Evolutionary conservation across 1,140 invertebrate species (phyloP).

Genomic region (Drosophila murphyi): DNA sequence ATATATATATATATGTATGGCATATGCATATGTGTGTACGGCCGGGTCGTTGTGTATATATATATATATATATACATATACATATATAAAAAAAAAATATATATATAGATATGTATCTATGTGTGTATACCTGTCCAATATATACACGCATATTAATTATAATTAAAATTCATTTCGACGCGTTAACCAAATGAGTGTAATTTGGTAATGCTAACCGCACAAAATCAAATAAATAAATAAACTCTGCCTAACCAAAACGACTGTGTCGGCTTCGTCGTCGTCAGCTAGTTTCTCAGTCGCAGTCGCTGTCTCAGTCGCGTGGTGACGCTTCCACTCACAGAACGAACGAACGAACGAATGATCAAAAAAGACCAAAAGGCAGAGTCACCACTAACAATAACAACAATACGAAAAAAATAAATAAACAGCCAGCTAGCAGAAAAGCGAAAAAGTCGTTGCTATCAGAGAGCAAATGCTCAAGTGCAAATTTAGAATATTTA

Average conservation of each 20-base stretch:
- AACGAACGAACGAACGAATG: constrained; percentile 12
- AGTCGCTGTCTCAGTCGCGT: constrained; percentile 23
- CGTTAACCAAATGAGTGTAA: constrained; percentile 59
- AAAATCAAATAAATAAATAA: constrained; percentile 26
- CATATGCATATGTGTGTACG: constrained; percentile 8
- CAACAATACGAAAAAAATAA: constrained; percentile 17
- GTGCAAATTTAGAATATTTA: constrained; percentile 79
- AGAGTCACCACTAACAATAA: constrained; percentile 53
- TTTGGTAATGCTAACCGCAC: constrained; percentile 26
- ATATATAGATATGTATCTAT: neutral
- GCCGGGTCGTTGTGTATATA: constrained; percentile 31
- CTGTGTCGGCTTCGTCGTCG: constrained; percentile 39
- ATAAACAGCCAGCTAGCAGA: constrained; percentile 23
- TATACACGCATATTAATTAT: constrained; percentile 68
- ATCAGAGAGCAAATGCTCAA: constrained; percentile 42
- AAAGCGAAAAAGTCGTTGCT: constrained; percentile 39
- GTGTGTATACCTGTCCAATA: constrained; percentile 17
- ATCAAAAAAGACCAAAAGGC: constrained; percentile 13
- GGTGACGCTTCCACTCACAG: constrained; percentile 26
- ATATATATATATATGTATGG: neutral
- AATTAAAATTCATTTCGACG: constrained; percentile 69
- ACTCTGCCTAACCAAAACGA: constrained; percentile 31
- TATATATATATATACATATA: neutral
- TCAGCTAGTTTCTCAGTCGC: constrained; percentile 16
- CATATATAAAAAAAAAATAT: too few relatives aligned